A percentile compares a stretch with the other conserved stretches of the same genome.
Conservation (phyloP, 37 sponge, comb jelly and placozoan species). For the Oscarella lobularis region DNA sequence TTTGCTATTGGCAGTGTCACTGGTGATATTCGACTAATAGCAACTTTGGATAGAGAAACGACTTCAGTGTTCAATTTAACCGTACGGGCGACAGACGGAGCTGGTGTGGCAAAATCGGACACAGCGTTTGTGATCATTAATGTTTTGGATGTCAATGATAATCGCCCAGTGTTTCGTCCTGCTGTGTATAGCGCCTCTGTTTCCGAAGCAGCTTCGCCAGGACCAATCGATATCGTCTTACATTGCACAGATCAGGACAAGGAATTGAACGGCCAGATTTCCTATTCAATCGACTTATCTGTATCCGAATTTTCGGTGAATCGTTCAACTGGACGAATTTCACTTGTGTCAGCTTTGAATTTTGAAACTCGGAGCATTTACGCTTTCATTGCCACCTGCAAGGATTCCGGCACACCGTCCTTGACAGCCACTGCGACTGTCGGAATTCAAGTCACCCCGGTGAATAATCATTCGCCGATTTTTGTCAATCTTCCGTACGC, state of each 20-base stretch:
- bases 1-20: neutral
- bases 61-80: neutral
- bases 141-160: neutral
- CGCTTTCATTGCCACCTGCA: constrained; percentile 1
- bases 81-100: neutral
- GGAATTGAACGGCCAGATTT: constrained; percentile 21
- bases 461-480: constrained; percentile 41
- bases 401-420: neutral
- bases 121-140: neutral
- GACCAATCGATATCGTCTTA: neutral
- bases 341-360: constrained; percentile 21
- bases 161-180: neutral
- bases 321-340: constrained; percentile 18
- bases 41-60: neutral
- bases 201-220: neutral
- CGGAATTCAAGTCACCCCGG: constrained; percentile 24
- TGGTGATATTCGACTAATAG: neutral
- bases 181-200: neutral
- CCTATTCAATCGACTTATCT: constrained; percentile 10
- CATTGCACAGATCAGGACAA: constrained; percentile 3
- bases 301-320: constrained; percentile 9
- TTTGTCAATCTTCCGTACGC: constrained; percentile 24
- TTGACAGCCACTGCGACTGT: constrained; percentile 11
- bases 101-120: too few relatives aligned
- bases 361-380: constrained; percentile 22